Base-by-base conservation (phyloP, 1,140 invertebrate species). In the Drosophila suzukii region DNA sequence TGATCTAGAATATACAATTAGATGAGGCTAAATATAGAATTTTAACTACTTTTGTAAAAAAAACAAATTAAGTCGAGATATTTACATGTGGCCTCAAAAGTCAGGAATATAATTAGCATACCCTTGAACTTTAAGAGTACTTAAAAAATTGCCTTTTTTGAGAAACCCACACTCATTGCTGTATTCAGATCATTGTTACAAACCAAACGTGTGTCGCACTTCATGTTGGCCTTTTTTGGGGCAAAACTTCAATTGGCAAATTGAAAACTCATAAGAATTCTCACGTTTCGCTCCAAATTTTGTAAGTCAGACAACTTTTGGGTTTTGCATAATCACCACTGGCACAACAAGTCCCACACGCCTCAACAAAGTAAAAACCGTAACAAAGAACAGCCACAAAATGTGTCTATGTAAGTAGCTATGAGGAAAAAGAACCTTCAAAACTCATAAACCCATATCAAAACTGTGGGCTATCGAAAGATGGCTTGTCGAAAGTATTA, bases 251-350 rank as follows among this genome's bases (percentile, higher is more conserved):
- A 30, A 62, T 77, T 88, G 65, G 66, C 79, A 70, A 88, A 86
- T 88, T 79, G 83, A 66, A 88, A 76, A 88, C 83, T 86, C 83
- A 65, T 88, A 76, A 88, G 73, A 88, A 68, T 79, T 79, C 75
- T 88, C 82, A 86, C 82, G 82, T 86, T 86, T 83, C 78, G 79
- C 79, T 88, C 84, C 71, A 86, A 88, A 83, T 86, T 83, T 85
- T 58, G 47, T 53, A 59, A 39, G 24, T 65, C 49, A 53, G n/a
- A 47, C 32, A 8, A 15, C 41, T 44, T 49, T 67, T 43, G 47
- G 63, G 56, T 39, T 86, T 62, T 76, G 75, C 82, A 88, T 88
- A 85, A 85, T 85, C 78, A 77, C 66, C 57, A 49, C 43, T 43
- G 57, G 59, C 32, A 34, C 49, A 38, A 66, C 34, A 43, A 68